Conservation (phyloP, 2,888 invertebrate genomes). For the Stenoptilia bipunctidactyla region DNA sequence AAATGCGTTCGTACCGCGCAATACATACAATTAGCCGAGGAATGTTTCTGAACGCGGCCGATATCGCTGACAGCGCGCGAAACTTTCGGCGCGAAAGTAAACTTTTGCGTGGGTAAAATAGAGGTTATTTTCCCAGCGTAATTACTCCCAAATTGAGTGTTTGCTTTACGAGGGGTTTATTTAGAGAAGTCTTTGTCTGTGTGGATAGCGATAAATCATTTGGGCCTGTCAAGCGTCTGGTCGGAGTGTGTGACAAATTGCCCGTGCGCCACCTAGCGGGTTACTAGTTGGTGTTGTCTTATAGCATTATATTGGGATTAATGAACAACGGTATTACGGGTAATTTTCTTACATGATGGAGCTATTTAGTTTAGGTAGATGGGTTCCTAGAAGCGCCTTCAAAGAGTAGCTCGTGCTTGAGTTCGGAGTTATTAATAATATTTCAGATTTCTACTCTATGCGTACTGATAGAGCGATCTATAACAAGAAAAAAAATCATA, state of each 20-base stretch:
- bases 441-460: too few species aligned
- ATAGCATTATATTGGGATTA: slow-evolving; percentile 27
- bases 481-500: too few species aligned
- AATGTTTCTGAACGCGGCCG: slow-evolving; percentile 50
- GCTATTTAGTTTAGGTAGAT: too few species aligned
- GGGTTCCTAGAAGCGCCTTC: too few species aligned
- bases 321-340: neutral
- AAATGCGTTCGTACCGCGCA: slow-evolving; percentile 57
- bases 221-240: slow-evolving; percentile 44
- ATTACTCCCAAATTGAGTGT: slow-evolving; percentile 54
- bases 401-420: too few species aligned
- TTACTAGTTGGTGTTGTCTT: slow-evolving; percentile 19
- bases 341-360: too few species aligned
- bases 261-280: slow-evolving; percentile 40
- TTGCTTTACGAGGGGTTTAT: slow-evolving; percentile 35
- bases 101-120: slow-evolving; percentile 36
- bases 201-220: slow-evolving; percentile 56
- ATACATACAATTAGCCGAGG: slow-evolving; percentile 63
- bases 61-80: slow-evolving; percentile 32
- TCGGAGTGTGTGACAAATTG: slow-evolving; percentile 60
- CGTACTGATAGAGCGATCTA: too few species aligned
- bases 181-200: slow-evolving; percentile 36
- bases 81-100: slow-evolving; percentile 44
- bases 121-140: slow-evolving; percentile 41
- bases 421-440: too few species aligned